Percentiles rank a stretch among this genome's conserved stretches.
These are phyloP conservation scores for Diplosoma virens DNA, from an alignment of 23 tunicate species.

Conservation along the genomic window DNA sequence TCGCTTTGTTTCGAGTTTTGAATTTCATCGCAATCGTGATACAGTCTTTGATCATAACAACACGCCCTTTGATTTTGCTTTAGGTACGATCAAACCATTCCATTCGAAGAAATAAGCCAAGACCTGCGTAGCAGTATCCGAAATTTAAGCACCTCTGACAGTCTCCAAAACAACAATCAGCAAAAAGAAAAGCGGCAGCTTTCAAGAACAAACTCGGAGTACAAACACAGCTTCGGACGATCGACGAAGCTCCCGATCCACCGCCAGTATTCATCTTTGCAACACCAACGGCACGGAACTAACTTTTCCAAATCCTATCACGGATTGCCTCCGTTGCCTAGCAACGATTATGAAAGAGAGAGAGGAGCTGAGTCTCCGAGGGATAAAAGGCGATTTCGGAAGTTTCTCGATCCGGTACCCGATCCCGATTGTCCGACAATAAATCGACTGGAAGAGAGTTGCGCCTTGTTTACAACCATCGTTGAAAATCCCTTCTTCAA, in stretches of 20 bases:
- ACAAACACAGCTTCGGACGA: not conserved
- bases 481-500: slow-evolving; percentile 67
- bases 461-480: slow-evolving; percentile 76
- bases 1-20: too few relatives aligned
- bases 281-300: not conserved
- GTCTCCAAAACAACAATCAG: not conserved
- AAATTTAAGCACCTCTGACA: slow-evolving; percentile 20
- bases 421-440: slow-evolving; percentile 19
- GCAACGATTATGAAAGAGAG: not conserved
- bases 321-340: slow-evolving; percentile 42
- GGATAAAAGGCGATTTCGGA: not conserved
- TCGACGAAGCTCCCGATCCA: not conserved
- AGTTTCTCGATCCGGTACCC: not conserved
- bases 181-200: slow-evolving; percentile 38
- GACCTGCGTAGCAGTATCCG: slow-evolving; percentile 56
- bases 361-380: not conserved
- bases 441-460: slow-evolving; percentile 69
- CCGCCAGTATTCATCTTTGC: slow-evolving; percentile 23
- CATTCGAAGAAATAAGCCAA: slow-evolving; percentile 78
- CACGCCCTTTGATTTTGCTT: not conserved
- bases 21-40: too few relatives aligned
- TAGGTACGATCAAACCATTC: slow-evolving; percentile 89
- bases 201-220: slow-evolving; percentile 34
- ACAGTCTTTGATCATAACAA: too few relatives aligned
- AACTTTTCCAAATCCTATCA: not conserved